These are phyloP conservation scores for Eremophila alpestris DNA, from an alignment of 2,797 vertebrate genomes.

Conservation along the genomic window DNA sequence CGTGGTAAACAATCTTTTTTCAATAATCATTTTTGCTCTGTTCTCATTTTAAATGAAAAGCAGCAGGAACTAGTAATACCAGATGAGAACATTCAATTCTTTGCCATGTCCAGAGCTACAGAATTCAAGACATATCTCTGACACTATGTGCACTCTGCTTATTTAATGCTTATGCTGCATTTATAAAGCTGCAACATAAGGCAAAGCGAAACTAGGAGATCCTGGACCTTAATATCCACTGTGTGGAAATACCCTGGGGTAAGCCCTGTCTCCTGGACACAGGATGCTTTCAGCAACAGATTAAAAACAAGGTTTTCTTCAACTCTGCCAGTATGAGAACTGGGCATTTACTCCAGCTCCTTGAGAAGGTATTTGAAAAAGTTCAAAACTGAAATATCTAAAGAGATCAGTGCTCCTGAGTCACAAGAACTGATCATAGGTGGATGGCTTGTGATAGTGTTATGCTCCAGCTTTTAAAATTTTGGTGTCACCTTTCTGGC, in stretches of 20 bases:
- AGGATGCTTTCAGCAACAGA: neutral
- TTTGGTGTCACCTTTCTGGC: neutral
- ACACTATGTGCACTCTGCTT: neutral
- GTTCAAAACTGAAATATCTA: neutral
- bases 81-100: neutral
- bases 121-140: neutral
- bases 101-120: neutral
- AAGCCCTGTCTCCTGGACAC: neutral
- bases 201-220: neutral
- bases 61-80: neutral
- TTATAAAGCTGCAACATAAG: neutral
- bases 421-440: neutral
- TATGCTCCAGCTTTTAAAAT: neutral
- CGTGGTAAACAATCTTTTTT: neutral
- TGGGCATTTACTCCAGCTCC: neutral
- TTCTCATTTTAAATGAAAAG: neutral
- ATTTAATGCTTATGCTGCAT: neutral
- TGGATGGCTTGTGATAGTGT: neutral
- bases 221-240: neutral
- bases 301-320: neutral
- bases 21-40: neutral
- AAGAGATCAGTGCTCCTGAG: neutral
- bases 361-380: neutral
- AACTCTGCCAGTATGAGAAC: neutral
- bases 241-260: neutral